Conservation (phyloP, 2,797 vertebrate genomes). For the Urocyon cinereoargenteus region DNA sequence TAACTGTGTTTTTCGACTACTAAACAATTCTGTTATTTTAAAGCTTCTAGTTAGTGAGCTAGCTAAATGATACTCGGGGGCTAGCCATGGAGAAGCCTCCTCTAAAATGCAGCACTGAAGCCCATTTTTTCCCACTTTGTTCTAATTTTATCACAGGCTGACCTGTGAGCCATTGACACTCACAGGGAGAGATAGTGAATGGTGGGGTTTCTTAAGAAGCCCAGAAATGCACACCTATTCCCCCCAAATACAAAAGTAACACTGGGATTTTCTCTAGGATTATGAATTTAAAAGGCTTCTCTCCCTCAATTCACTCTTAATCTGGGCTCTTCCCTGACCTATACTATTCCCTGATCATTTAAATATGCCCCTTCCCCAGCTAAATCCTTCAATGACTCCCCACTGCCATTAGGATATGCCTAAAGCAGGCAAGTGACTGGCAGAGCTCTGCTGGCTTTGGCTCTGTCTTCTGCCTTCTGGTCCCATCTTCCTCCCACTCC, state of each 20-base stretch:
- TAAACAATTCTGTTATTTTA: constrained; percentile 72
- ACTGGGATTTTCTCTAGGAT: not conserved
- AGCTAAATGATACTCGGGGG: not conserved
- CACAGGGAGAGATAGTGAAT: not conserved
- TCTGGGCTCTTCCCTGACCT: not conserved
- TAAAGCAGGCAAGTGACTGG: not conserved
- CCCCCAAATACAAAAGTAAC: not conserved
- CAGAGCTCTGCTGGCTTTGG: rapidly evolving
- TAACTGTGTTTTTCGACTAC: constrained; percentile 76
- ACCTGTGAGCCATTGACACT: not conserved
- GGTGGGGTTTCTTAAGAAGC: not conserved
- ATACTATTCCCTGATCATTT: not conserved
- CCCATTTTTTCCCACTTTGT: not conserved
- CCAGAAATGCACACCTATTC: not conserved
- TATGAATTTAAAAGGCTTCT: not conserved
- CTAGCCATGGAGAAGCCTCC: not conserved
- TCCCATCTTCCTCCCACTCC: not conserved
- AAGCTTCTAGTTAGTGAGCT: constrained; percentile 17
- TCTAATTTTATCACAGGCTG: constrained; percentile 54
- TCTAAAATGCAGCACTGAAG: not conserved
- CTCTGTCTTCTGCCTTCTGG: not conserved
- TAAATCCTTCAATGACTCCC: not conserved
- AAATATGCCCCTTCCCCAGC: not conserved
- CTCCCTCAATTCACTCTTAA: not conserved
- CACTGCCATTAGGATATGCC: no score